phyloP scores from a whole-genome alignment of 1,140 invertebrate genomes.

The Sweltsa coloradensis region DNA sequence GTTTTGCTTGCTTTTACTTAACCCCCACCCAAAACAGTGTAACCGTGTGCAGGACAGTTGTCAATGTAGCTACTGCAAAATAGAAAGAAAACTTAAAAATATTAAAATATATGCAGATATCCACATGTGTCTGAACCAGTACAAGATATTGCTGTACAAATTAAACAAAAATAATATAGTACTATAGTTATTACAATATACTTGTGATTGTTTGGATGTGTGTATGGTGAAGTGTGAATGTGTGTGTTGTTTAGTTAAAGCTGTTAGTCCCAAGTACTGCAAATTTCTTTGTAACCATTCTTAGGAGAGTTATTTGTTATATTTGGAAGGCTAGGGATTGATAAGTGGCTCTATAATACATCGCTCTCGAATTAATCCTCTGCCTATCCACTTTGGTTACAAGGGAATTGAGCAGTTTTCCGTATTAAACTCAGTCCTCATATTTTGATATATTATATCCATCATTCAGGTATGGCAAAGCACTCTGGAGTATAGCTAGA shows the following conservation, averaged over 20 bases:
- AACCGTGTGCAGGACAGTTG: slow-evolving; percentile 9
- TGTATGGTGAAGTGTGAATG: slow-evolving; percentile 1
- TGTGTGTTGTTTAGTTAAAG: slow-evolving; percentile 6
- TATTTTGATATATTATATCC: slow-evolving; percentile 4
- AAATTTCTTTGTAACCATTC: slow-evolving; percentile 3
- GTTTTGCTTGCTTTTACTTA: slow-evolving; percentile 10
- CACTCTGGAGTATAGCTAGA: slow-evolving; percentile 4
- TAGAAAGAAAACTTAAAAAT: slow-evolving; percentile 4
- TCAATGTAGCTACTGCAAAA: slow-evolving; percentile 5
- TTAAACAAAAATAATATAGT: slow-evolving; percentile 11
- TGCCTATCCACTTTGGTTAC: neutral
- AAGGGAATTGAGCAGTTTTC: neutral
- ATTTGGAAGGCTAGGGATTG: neutral
- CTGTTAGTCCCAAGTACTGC: neutral
- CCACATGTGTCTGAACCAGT: slow-evolving; percentile 10
- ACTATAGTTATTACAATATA: too few species aligned
- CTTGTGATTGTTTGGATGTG: neutral
- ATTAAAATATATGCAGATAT: slow-evolving; percentile 10
- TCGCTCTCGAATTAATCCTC: neutral
- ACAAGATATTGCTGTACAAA: slow-evolving; percentile 14
- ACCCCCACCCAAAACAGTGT: slow-evolving; percentile 6
- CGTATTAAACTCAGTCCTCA: slow-evolving; percentile 3
- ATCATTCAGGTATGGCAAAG: slow-evolving; percentile 2
- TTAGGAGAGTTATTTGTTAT: neutral
- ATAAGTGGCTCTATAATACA: neutral